Base-by-base conservation (phyloP, 2,888 invertebrate species). In the Kuschelorhynchus macadamiae region DNA sequence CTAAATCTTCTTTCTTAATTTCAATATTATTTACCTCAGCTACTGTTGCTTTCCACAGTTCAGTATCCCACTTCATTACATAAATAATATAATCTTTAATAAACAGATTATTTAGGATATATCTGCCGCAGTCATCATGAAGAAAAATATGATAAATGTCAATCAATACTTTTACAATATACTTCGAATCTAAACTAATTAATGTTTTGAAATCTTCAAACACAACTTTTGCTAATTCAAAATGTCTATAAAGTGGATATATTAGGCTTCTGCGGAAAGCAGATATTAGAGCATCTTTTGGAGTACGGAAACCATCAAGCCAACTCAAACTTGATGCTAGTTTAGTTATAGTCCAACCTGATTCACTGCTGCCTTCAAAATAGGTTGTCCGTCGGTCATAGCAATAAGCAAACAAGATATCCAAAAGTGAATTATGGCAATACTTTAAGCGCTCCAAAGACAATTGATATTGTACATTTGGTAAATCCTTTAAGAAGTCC, bases 31-130 rank as follows among this genome's bases (percentile, higher is more conserved):
- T 80, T 53, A 89, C 81, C 71, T 86, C 84, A 49, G 86, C 83
- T 39, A 83, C 83, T 9, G 88, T 79, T 65, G 86, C 85, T 73
- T 78, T 86, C 83, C 84, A 84, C 73, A 85, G 89, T 81, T 79
- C 82, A 74, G 78, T 87, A 74, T 82, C 83, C 82, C 86, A 89
- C 79, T 90, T 90, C 83, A 95, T 95, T 30, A 95, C 84, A 87
- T 94, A 96, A 46, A 92, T 87, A 76, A 94, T 88, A 80, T 95
- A 96, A 82, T 96, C 95, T 74, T 91, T 92, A 56, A 96, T 90
- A 78, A 94, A 96, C 3, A 96, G 83, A 79, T 95, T 92, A 82
- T 96, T 96, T 17, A 96, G 84, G 67, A 96, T 87, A 77, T 95
- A 95, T 49, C 92, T 85, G 3, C 87, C 85, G 70, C 86, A 86